phyloP scores from a whole-genome alignment of 2,113 vertebrate species.

The Tylochromis polylepis region DNA sequence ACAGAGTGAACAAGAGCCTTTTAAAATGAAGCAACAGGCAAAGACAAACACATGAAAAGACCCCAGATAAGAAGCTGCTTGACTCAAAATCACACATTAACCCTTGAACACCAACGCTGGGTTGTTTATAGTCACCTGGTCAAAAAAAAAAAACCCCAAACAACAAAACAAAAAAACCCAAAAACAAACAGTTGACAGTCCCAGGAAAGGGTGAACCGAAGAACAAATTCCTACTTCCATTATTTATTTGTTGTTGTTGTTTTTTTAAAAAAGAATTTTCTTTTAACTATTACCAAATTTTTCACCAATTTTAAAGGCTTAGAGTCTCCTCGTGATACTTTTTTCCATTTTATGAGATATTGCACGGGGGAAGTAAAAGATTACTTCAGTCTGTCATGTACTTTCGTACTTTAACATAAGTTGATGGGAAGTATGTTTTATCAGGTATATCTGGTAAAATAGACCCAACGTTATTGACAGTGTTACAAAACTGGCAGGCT shows the following conservation, averaged over 20 bases:
- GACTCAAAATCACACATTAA: background rate
- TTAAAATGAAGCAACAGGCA: background rate
- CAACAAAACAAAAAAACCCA: too few species aligned
- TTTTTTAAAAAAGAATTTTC: background rate
- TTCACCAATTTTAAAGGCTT: background rate
- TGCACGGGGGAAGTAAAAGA: too few species aligned
- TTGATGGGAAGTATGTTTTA: background rate
- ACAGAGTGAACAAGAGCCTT: background rate
- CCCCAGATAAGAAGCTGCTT: background rate
- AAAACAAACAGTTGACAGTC: too few species aligned
- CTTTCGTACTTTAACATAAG: background rate
- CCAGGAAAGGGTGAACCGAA: background rate
- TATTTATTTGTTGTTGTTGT: background rate
- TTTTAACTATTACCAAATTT: fast-evolving
- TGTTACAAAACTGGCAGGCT: background rate
- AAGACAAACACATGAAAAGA: background rate
- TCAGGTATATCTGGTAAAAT: background rate
- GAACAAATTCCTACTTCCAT: background rate
- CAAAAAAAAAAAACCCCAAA: too few species aligned
- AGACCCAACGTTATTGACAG: background rate
- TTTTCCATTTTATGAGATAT: background rate
- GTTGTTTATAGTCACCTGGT: too few species aligned
- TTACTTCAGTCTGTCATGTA: too few species aligned
- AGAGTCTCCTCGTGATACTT: fast-evolving
- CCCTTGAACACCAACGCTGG: background rate